Evolutionary conservation across 2,113 vertebrate genomes (phyloP).

Genomic region (Semnornis frantzii): DNA sequence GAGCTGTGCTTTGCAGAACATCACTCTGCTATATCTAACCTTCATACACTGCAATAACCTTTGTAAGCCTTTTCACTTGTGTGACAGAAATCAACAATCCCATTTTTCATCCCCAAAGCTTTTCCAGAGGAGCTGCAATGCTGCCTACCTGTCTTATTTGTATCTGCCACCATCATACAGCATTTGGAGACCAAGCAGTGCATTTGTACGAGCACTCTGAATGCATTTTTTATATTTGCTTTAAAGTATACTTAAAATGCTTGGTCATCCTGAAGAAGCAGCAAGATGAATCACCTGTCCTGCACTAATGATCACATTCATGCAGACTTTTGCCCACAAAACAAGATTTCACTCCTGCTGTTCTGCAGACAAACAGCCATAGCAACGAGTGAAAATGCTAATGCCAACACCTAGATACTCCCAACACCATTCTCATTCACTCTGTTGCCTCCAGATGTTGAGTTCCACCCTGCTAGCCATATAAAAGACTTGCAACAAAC

Average conservation of each 20-base stretch:
- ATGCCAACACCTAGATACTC: background rate
- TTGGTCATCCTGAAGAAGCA: background rate
- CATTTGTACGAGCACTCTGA: background rate
- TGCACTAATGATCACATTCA: background rate
- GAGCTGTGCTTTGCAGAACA: conserved; percentile 2
- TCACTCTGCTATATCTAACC: background rate
- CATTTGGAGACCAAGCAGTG: background rate
- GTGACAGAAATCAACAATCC: background rate
- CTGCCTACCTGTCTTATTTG: background rate
- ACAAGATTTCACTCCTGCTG: background rate
- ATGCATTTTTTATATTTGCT: background rate
- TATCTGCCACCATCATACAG: background rate
- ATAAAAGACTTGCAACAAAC: background rate
- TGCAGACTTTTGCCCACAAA: background rate
- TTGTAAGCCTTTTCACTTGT: background rate
- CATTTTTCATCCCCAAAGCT: background rate
- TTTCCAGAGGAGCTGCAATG: background rate
- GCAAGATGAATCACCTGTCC: background rate
- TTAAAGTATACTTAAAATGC: background rate
- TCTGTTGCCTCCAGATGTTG: background rate
- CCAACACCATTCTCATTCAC: background rate
- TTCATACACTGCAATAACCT: background rate
- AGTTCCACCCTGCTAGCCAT: background rate
- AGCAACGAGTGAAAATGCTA: background rate
- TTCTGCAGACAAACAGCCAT: background rate